Conservation (phyloP, 2,888 invertebrate species). For the Plagodis pulveraria region DNA sequence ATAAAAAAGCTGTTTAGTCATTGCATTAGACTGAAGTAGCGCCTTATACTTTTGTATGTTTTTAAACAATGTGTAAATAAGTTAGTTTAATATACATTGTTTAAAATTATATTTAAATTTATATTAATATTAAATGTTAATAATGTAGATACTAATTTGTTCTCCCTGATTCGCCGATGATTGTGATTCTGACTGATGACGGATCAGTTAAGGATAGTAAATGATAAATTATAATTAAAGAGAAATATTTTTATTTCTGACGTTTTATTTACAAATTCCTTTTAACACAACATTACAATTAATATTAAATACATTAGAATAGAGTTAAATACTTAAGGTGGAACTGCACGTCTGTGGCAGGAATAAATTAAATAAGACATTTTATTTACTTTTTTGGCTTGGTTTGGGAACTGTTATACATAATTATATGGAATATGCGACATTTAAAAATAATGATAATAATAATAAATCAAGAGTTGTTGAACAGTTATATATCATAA, state of each 20-base stretch:
- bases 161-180: slow-evolving; percentile 68
- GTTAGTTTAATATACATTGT: slow-evolving; percentile 43
- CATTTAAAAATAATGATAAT: no score
- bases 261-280: slow-evolving; percentile 36
- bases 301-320: no score
- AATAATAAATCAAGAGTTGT: no score
- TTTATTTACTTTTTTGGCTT: no score
- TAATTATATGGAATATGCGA: no score
- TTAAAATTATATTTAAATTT: slow-evolving; percentile 41
- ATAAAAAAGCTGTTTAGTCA: slow-evolving; percentile 64
- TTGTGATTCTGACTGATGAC: slow-evolving; percentile 69
- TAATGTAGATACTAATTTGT: slow-evolving; percentile 62
- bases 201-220: slow-evolving; percentile 69
- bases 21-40: slow-evolving; percentile 76
- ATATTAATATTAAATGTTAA: slow-evolving; percentile 35
- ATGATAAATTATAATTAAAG: slow-evolving; percentile 79
- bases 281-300: neutral
- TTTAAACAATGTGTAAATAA: slow-evolving; percentile 49
- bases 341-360: no score
- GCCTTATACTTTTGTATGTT: slow-evolving; percentile 52
- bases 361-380: no score
- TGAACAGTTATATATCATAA: no score
- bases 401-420: no score
- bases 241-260: slow-evolving; percentile 73
- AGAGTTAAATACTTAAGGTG: no score